Base-by-base conservation (phyloP, 2,888 invertebrate species). In the Ormyrus labotus region DNA sequence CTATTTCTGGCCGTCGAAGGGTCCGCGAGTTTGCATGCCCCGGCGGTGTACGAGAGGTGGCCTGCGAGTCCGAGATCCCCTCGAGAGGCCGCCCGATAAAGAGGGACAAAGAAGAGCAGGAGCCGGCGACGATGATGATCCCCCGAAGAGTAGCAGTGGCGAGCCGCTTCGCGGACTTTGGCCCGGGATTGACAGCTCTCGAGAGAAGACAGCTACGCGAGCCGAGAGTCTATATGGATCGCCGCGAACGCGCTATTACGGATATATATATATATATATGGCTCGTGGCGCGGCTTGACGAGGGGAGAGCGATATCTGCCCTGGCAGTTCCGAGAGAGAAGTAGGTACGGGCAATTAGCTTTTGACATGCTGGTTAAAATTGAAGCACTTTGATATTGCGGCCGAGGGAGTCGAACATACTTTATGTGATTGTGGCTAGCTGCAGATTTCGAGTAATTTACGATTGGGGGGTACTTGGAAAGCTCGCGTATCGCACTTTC, bases 161-260 rank as follows among this genome's bases (percentile, higher is more conserved):
- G 50, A 58, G 11, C 34, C 3, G 34, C 77, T 58, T 47, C 50
- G 34, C 34, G 34, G 63, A 47, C 55, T 70, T 11, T 48, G 81
- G 81, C 70, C 34, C 83, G 81, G 81, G 86, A 88, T 87, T 87
- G 87, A 88, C 88, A 87, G 87, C 85, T 82, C 86, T 88, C 85
- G 85, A 87, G 85, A 87, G 84, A 83, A 85, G 71, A 61, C 72
- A 61, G 34, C 34, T 4, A 34, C 34, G 34, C 34, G 34, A 34
- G 34, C 34, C 34, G 34, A 34, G 34, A 34, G 34, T 34, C 34
- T 34, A 34, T 34, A 34, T 34, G 3, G 34, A 34, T 34, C 34
- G 34, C 34, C 34, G 34, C 34, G 34, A 34, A 34, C 34, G 34
- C 34, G 34, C 34, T 34, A 34, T 34, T 34, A 4, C 34, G 34